These are phyloP conservation scores for Drosophila acutilabella DNA, from an alignment of 2,888 invertebrate species.

Conservation along the genomic window DNA sequence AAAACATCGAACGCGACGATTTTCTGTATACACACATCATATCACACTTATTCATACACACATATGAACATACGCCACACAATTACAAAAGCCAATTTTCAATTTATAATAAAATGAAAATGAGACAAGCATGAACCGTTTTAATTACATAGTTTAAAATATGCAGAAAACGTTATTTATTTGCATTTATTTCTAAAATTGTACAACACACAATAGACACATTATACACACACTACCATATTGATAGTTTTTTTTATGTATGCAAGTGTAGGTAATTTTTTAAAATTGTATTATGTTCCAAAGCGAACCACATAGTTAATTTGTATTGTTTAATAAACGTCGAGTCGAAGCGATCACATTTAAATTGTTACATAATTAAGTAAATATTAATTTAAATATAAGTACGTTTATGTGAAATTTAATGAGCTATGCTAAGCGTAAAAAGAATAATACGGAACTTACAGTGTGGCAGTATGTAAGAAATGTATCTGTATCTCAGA, in stretches of 20 bases:
- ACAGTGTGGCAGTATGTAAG: slow-evolving; percentile 46
- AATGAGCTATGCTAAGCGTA: slow-evolving; percentile 46
- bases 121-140: background rate
- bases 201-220: slow-evolving; percentile 24
- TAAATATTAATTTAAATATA: slow-evolving; percentile 23
- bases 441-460: slow-evolving; percentile 56
- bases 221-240: slow-evolving; percentile 26
- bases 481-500: slow-evolving; percentile 40
- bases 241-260: slow-evolving; percentile 23
- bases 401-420: slow-evolving; percentile 34
- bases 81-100: slow-evolving; percentile 27
- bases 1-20: slow-evolving; percentile 50
- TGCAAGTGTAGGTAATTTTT: slow-evolving; percentile 33
- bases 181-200: slow-evolving; percentile 3
- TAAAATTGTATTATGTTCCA: slow-evolving; percentile 17
- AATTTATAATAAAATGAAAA: background rate
- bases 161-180: too few species aligned
- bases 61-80: slow-evolving; percentile 12
- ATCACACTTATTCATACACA: slow-evolving; percentile 15
- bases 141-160: background rate
- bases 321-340: background rate
- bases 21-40: slow-evolving; percentile 54
- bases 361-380: slow-evolving; percentile 13
- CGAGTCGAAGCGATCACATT: background rate
- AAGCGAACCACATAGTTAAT: slow-evolving; percentile 27